Percentiles rank a stretch among this genome's conserved stretches.
phyloP scores from a whole-genome alignment of 2,888 invertebrate genomes.

The Pollenia angustigena region DNA sequence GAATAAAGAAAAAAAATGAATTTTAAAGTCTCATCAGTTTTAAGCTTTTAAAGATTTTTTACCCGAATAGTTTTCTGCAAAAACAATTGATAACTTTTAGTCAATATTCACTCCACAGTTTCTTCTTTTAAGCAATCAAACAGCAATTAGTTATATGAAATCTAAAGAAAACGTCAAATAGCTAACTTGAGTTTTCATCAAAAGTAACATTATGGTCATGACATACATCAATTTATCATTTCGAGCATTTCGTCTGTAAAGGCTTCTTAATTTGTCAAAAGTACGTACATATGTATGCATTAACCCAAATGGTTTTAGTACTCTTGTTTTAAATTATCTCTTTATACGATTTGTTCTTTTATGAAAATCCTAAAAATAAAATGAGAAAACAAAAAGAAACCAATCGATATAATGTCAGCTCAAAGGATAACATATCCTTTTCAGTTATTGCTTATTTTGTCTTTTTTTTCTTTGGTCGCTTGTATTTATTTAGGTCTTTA shows the following conservation, averaged over 20 bases:
- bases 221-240: slow-evolving; percentile 2
- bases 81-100: too few relatives aligned
- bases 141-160: slow-evolving; percentile 5
- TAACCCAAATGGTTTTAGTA: not conserved
- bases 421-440: slow-evolving; percentile 48
- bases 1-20: too few relatives aligned
- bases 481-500: not conserved
- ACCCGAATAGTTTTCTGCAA: too few relatives aligned
- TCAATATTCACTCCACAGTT: too few relatives aligned
- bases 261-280: slow-evolving; percentile 43
- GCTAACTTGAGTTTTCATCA: not conserved
- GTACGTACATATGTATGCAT: not conserved
- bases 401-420: slow-evolving; percentile 44
- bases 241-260: not conserved
- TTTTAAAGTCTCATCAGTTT: too few relatives aligned
- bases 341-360: slow-evolving; percentile 1
- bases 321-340: slow-evolving; percentile 28
- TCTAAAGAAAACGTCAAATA: not conserved
- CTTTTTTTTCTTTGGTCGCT: not conserved
- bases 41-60: too few relatives aligned
- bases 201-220: not conserved
- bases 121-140: not conserved
- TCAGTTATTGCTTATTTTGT: not conserved
- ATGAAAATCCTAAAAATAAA: not conserved
- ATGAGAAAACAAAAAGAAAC: slow-evolving; percentile 11